Evolutionary conservation across 2,797 vertebrate species (phyloP), one percentile per base, ranked within the genome.

Genomic region (Crax fasciolata): DNA sequence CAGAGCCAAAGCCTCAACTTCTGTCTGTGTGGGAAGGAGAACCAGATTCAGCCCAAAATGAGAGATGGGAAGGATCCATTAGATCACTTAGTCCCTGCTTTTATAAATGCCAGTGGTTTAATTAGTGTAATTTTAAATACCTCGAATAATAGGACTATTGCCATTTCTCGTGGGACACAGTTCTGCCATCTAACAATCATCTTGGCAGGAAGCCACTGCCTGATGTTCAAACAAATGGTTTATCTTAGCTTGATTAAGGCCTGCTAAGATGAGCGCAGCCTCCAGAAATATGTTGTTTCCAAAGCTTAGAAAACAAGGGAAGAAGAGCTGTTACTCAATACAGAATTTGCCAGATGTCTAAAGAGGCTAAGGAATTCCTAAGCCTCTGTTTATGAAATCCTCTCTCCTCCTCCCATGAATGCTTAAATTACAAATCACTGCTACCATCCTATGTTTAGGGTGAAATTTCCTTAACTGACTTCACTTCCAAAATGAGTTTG

Each of bases 321-420:
- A 93, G 92, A 95, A 93, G 93, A 96, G 84, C 89, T 96, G 96
- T 95, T 96, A 83, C 13, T 93, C 81, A 96, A 62, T 84, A 95
- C 93, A 83, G 61, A 94, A 95, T 91, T 93, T 97, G 91, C 97
- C 95, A 98, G 96, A 96, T 97, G 97, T 97, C 91, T 96, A 87
- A 98, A 97, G 95, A 87, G 80, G 79, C 85, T 93, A 61, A 97
- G 87, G 96, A 97, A 97, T 98, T 95, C 91, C 88, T 97, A 97
- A 98, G 97, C 94, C 95, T 96, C 95, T 98, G 97, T 98, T 98
- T 98, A 98, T 98, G 96, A 97, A 98, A 98, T 95, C 94, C 95
- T 95, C 63, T 87, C 90, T 91, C 80, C 76, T 88, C 73, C 72
- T 94, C 77, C 49, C 27, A n/a, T 79, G 74, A 73, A 75, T 54